These are phyloP conservation scores for Siderastrea radians DNA, from an alignment of 92 coral and sea anemone genomes.

Conservation along the genomic window DNA sequence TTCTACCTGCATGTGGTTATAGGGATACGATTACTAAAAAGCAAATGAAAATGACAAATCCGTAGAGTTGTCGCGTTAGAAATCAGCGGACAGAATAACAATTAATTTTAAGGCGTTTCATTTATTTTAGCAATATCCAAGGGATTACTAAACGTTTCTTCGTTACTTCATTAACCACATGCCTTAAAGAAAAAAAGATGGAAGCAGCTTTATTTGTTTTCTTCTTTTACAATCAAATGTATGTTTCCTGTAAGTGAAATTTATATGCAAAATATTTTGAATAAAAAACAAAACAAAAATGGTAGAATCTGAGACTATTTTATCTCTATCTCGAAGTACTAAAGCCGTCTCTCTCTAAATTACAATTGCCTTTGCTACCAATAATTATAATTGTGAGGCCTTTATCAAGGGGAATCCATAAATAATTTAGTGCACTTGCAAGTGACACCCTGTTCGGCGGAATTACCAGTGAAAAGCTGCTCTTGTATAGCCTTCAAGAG, in stretches of 20 bases:
- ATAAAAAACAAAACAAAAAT: background rate
- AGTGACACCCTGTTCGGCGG: too few species aligned
- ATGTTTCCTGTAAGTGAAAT: background rate
- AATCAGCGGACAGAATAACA: background rate
- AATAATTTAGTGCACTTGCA: too few species aligned
- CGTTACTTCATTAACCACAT: background rate
- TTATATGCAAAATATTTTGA: background rate
- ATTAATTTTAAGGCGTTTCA: slow-evolving; percentile 12
- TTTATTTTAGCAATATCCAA: slow-evolving; percentile 5
- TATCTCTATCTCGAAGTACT: background rate
- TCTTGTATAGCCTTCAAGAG: too few species aligned
- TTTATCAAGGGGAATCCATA: too few species aligned
- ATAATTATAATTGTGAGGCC: too few species aligned
- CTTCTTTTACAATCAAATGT: background rate
- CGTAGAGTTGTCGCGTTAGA: slow-evolving; percentile 5
- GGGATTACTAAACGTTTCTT: slow-evolving; percentile 1
- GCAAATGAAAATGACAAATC: background rate
- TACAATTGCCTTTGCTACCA: too few species aligned
- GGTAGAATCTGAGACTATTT: background rate
- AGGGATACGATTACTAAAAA: slow-evolving; percentile 13
- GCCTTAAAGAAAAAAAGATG: background rate
- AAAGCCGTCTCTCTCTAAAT: too few species aligned
- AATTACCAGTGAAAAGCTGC: too few species aligned
- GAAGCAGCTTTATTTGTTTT: background rate
- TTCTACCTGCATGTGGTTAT: background rate